phyloP scores from a whole-genome alignment of 2,888 invertebrate species.

The Neria commutata region DNA sequence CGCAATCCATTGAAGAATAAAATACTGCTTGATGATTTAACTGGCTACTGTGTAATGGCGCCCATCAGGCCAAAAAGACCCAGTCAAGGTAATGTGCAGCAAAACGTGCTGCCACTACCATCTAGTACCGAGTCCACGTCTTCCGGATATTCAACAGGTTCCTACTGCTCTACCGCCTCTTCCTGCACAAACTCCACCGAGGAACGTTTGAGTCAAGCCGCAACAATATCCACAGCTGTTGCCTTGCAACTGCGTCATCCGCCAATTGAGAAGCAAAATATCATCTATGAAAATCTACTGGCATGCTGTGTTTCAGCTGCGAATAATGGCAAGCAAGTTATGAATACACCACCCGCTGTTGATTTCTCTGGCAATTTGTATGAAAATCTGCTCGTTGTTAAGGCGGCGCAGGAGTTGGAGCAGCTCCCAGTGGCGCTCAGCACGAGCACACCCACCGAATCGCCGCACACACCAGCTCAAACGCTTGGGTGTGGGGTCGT shows the following conservation, averaged over 20 bases:
- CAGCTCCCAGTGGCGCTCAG: slow-evolving; percentile 36
- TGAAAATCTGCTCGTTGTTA: slow-evolving; percentile 53
- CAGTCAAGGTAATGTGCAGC: background rate
- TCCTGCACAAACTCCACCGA: slow-evolving; percentile 34
- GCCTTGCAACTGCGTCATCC: background rate
- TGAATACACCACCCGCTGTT: slow-evolving; percentile 5
- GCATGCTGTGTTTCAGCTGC: too few species aligned
- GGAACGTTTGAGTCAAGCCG: slow-evolving; percentile 3
- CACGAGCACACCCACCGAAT: slow-evolving; percentile 57
- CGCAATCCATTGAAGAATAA: slow-evolving; percentile 42
- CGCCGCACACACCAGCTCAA: slow-evolving; percentile 40
- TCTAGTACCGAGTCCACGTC: slow-evolving; percentile 28
- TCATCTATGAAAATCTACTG: slow-evolving; percentile 55
- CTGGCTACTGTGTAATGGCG: slow-evolving; percentile 61
- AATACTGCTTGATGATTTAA: slow-evolving; percentile 54
- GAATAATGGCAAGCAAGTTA: background rate
- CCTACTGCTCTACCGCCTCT: slow-evolving; percentile 46
- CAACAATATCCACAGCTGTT: slow-evolving; percentile 5
- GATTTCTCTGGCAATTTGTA: slow-evolving; percentile 50
- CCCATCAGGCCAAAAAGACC: slow-evolving; percentile 49
- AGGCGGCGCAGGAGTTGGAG: slow-evolving; percentile 52
- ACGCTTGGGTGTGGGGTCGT: too few species aligned
- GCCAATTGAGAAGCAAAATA: slow-evolving; percentile 42
- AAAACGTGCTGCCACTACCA: slow-evolving; percentile 28
- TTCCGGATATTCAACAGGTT: slow-evolving; percentile 53